phyloP scores from a whole-genome alignment of 2,888 invertebrate species.

The Holacanthella duospinosa region DNA sequence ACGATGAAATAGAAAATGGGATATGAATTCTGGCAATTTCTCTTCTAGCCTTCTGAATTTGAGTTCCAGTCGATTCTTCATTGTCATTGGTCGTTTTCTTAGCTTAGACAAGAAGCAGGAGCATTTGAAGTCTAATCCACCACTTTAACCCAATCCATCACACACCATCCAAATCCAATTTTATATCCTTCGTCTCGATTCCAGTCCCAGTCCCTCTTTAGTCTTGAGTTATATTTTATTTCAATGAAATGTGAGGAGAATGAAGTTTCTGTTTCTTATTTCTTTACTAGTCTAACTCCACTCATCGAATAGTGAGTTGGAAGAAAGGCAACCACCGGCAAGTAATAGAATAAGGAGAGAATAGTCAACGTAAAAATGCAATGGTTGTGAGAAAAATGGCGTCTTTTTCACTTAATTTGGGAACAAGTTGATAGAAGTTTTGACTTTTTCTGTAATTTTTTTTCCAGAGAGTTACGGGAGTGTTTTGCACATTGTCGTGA shows the following conservation, averaged over 20 bases:
- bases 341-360: too few relatives aligned
- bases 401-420: too few relatives aligned
- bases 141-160: background rate
- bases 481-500: slow-evolving; percentile 80
- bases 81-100: too few relatives aligned
- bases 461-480: slow-evolving; percentile 55
- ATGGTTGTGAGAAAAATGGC: too few relatives aligned
- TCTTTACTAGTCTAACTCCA: too few relatives aligned
- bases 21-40: background rate
- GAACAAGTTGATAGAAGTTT: too few relatives aligned
- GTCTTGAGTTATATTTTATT: background rate
- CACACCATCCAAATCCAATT: background rate
- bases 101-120: background rate
- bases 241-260: background rate
- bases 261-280: background rate
- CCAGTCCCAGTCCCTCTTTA: background rate
- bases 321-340: too few relatives aligned
- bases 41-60: background rate
- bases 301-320: too few relatives aligned
- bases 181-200: background rate
- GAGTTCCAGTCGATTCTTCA: background rate
- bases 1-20: background rate
- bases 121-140: background rate
- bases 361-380: too few relatives aligned
- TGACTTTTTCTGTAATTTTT: too few relatives aligned